phyloP scores from a whole-genome alignment of 2,888 invertebrate genomes.

The Pharmacophagus antenor region DNA sequence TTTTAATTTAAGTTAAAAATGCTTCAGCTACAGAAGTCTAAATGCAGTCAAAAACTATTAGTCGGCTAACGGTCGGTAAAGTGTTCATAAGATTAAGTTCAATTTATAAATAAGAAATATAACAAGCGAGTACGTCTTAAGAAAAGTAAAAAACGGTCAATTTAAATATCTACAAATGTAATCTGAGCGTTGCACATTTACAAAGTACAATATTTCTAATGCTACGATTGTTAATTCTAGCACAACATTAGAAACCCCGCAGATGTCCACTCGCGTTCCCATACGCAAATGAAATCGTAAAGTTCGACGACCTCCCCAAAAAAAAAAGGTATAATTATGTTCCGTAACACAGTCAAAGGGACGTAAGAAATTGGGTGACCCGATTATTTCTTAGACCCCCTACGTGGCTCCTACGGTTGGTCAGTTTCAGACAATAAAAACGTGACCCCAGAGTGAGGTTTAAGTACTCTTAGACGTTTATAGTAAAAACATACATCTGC shows the following conservation, averaged over 20 bases:
- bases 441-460: slow-evolving; percentile 57
- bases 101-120: no score
- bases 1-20: no score
- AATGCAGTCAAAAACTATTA: no score
- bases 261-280: slow-evolving; percentile 67
- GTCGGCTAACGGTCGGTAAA: no score
- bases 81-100: no score
- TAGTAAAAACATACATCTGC: slow-evolving; percentile 44
- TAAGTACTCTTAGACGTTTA: slow-evolving; percentile 50
- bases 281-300: slow-evolving; percentile 57
- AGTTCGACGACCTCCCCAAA: slow-evolving; percentile 66
- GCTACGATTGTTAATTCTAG: slow-evolving; percentile 38
- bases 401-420: slow-evolving; percentile 65
- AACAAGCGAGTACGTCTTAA: no score
- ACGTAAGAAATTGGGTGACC: slow-evolving; percentile 74
- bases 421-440: slow-evolving; percentile 74
- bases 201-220: slow-evolving; percentile 32
- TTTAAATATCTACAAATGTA: slow-evolving; percentile 21
- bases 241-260: slow-evolving; percentile 60
- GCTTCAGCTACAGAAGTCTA: no score
- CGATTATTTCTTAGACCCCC: slow-evolving; percentile 65
- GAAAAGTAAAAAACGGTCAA: slow-evolving; percentile 18
- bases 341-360: slow-evolving; percentile 54
- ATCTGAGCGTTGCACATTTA: slow-evolving; percentile 9
- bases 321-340: slow-evolving; percentile 69